Evolutionary conservation across 2,888 invertebrate species (phyloP), one percentile per base, ranked within the genome.

Genomic region (Lithophane socia): DNA sequence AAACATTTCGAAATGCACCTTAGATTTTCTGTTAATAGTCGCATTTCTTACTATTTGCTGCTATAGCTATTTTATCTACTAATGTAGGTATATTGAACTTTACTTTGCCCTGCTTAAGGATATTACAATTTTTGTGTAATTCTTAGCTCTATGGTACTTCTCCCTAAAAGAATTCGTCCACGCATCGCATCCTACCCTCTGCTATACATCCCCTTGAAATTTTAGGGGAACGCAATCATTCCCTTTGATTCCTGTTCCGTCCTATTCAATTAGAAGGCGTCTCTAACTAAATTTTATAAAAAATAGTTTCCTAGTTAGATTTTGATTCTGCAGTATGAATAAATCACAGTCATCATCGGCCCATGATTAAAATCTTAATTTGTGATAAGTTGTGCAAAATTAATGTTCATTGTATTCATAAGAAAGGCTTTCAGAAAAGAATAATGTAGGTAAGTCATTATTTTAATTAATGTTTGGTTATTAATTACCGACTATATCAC

Each of bases 241-340:
- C 94, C 94, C 94, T 96, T 96, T 96, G 96, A 96, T 96, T 96
- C 92, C 92, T 94, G 92, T 94, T 93, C 94, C 96, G 92, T 95
- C 94, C 94, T 93, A 95, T 96, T 96, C 96, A 96, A 96, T 96
- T 96, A 96, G 95, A 91, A 95, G 94, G 94, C 95, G 94, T 93
- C 94, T 94, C 92, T 93, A 93, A 94, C 93, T 93, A 93, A 92
- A 93, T 94, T 86, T 92, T 90, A 91, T 91, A 90, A 92, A 91
- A 93, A 93, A 94, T 90, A 73, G 87, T 86, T 89, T 89, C 87
- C 82, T 86, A 84, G 82, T 87, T 82, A 71, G 80, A 86, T 87
- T 86, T 76, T 71, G 71, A 80, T 80, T 80, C 77, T 63, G 67
- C 66, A 54, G 18, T 65, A 24, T 10, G 18, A n/a, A 13, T 68